These are phyloP conservation scores for Barbus barbus DNA, from an alignment of 2,113 vertebrate genomes.

Conservation along the genomic window DNA sequence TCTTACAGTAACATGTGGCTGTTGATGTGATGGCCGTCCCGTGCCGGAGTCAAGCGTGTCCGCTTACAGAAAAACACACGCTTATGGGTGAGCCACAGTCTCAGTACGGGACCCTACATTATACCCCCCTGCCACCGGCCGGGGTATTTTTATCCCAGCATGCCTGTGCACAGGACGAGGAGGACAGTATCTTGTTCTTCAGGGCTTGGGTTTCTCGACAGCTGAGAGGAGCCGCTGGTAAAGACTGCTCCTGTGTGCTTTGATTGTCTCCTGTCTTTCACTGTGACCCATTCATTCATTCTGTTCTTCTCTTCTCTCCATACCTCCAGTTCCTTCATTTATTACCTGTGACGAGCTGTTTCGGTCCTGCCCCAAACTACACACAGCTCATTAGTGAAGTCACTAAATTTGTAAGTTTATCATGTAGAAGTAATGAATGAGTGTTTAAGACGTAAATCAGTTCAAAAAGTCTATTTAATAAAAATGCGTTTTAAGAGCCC, in stretches of 20 bases:
- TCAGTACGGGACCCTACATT: conserved; percentile 17
- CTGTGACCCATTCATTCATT: neutral
- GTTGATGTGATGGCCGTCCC: neutral
- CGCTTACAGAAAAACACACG: conserved; percentile 26
- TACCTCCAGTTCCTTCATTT: neutral
- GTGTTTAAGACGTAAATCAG: too few species aligned
- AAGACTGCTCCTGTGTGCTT: neutral
- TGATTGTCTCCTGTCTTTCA: neutral
- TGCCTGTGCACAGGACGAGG: conserved; percentile 8
- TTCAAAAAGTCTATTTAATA: too few species aligned
- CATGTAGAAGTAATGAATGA: too few species aligned
- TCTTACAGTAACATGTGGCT: neutral
- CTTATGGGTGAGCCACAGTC: neutral
- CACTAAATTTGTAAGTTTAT: too few species aligned
- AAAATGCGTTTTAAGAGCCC: too few species aligned
- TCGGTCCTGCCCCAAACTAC: neutral
- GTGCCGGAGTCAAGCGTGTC: neutral
- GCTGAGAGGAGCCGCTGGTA: conserved; percentile 34
- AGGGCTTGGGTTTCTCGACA: conserved; percentile 48
- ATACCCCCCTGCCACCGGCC: conserved; percentile 4
- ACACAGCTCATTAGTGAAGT: neutral
- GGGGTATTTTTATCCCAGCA: conserved; percentile 55
- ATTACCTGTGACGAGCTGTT: neutral
- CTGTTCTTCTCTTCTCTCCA: neutral
- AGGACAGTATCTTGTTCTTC: conserved; percentile 36